phyloP scores from a whole-genome alignment of 2,113 vertebrate genomes.

The Erinaceus europaeus region DNA sequence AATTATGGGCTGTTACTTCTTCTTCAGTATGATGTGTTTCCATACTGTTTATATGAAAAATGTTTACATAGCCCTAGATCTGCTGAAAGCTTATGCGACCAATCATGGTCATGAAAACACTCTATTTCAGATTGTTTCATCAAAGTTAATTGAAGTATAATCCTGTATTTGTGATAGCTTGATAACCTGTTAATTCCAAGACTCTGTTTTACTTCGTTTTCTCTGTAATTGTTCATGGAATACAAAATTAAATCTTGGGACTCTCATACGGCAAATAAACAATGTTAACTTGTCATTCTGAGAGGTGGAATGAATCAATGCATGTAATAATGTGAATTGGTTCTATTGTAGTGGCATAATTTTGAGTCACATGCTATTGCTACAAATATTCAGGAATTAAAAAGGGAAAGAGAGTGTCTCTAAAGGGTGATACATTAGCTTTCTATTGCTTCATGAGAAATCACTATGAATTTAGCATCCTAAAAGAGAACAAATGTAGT shows the following conservation, averaged over 20 bases:
- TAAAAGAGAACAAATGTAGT: not conserved
- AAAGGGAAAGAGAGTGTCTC: not conserved
- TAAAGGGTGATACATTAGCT: not conserved
- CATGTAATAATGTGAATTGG: not conserved
- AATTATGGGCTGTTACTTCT: not conserved
- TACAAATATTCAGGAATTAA: not conserved
- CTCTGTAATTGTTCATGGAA: not conserved
- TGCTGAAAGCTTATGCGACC: not conserved
- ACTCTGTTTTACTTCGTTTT: not conserved
- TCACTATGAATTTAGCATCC: not conserved
- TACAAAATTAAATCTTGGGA: not conserved
- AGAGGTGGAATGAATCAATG: not conserved
- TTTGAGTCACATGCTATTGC: not conserved
- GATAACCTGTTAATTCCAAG: not conserved
- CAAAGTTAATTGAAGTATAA: conserved; percentile 42
- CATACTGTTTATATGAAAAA: not conserved
- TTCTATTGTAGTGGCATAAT: not conserved
- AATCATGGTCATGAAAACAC: not conserved
- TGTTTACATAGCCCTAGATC: not conserved
- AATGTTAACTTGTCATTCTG: not conserved
- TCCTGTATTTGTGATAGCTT: not conserved
- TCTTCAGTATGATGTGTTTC: not conserved
- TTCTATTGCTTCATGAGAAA: too few species aligned
- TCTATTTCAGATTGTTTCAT: not conserved
- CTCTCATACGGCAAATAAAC: not conserved